A percentile compares a stretch with the other conserved stretches of the same genome.
Conservation (phyloP, 2,797 vertebrate species). For the Prionace glauca region DNA sequence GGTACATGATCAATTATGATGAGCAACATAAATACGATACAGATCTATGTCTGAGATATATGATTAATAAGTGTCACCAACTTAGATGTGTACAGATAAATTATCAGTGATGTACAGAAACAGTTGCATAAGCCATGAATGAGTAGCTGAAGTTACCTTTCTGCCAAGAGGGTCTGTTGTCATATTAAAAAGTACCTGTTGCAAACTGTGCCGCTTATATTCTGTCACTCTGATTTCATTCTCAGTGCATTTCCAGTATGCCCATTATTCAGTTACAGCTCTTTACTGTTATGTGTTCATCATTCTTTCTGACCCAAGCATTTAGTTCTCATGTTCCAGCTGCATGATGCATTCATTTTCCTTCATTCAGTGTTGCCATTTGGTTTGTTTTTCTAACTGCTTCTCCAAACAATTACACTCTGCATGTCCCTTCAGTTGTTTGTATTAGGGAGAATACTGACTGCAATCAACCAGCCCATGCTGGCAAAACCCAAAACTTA, state of each 20-base stretch:
- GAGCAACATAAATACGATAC: not conserved
- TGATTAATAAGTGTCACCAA: not conserved
- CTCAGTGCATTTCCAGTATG: not conserved
- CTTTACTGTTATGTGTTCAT: not conserved
- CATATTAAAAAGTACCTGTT: not conserved
- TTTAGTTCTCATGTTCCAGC: not conserved
- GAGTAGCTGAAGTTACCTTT: not conserved
- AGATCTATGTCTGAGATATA: not conserved
- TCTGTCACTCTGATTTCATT: not conserved
- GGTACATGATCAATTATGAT: not conserved
- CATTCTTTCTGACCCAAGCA: not conserved
- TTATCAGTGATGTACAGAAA: not conserved
- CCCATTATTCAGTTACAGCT: not conserved
- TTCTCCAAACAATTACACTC: not conserved
- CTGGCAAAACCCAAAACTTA: too few species aligned
- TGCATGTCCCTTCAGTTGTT: not conserved
- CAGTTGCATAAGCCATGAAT: not conserved
- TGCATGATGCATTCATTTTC: not conserved
- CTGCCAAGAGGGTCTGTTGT: not conserved
- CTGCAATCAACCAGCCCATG: too few species aligned
- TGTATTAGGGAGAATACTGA: not conserved
- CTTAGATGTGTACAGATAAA: not conserved
- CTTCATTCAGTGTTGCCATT: not conserved
- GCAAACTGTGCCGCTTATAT: not conserved
- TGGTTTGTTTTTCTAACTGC: not conserved